A percentile compares a stretch with the other conserved stretches of the same genome.
Conservation (phyloP, 64 coral and sea anemone genomes). For the Stichodactyla mertensii region DNA sequence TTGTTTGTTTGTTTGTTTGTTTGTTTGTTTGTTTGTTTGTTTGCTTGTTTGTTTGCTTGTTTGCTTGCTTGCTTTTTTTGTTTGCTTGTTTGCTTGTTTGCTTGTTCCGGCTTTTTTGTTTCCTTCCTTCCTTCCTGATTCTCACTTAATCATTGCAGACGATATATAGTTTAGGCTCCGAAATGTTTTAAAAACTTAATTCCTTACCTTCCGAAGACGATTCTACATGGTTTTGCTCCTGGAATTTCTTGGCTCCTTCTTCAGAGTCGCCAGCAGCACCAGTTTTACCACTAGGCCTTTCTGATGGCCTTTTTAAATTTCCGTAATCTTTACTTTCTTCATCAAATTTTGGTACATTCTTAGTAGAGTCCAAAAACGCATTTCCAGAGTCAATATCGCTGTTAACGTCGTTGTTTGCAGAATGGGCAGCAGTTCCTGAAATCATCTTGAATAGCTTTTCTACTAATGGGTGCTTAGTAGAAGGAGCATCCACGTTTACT, state of each 20-base stretch:
- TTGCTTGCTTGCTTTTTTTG: too few species aligned
- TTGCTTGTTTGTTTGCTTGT: too few species aligned
- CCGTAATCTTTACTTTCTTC: background rate
- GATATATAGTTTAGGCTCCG: too few species aligned
- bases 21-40: too few species aligned
- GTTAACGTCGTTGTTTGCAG: background rate
- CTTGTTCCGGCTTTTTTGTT: too few species aligned
- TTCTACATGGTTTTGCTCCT: background rate
- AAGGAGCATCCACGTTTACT: background rate
- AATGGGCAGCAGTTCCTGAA: background rate
- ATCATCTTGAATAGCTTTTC: background rate
- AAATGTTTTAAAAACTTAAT: background rate
- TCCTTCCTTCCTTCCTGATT: too few species aligned
- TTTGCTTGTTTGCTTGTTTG: too few species aligned
- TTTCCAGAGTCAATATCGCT: background rate
- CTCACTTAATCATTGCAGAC: too few species aligned
- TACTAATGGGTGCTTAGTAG: background rate
- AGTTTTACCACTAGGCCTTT: too few species aligned
- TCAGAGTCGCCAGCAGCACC: too few species aligned
- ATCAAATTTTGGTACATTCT: background rate
- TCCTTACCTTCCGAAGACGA: background rate
- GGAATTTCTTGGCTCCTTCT: background rate
- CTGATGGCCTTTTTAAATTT: too few species aligned
- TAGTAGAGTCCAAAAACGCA: background rate
- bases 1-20: too few species aligned